These are phyloP conservation scores for Nomada flava DNA, from an alignment of 2,888 invertebrate species.

Conservation along the genomic window DNA sequence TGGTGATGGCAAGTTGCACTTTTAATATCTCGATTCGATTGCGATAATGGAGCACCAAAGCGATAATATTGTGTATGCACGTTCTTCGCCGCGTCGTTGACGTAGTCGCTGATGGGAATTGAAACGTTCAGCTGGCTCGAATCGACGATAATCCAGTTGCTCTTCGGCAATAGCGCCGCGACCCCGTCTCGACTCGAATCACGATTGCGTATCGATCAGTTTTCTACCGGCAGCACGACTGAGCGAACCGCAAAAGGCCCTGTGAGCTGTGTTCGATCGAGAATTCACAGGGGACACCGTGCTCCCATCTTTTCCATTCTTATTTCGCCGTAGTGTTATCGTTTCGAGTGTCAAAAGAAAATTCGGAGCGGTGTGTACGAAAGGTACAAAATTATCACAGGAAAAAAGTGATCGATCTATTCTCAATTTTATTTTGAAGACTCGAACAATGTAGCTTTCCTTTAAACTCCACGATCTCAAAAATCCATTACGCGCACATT, in stretches of 20 bases:
- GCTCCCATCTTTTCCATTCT: background rate
- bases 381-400: too few relatives aligned
- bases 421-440: too few relatives aligned
- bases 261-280: background rate
- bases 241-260: background rate
- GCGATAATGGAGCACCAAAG: slow-evolving; percentile 9
- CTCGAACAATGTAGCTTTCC: too few relatives aligned
- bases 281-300: background rate
- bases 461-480: too few relatives aligned
- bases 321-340: background rate
- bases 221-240: slow-evolving; percentile 1
- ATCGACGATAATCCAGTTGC: slow-evolving; percentile 34
- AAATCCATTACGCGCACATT: too few relatives aligned
- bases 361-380: too few relatives aligned
- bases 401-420: too few relatives aligned
- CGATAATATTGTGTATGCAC: background rate
- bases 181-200: background rate
- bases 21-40: slow-evolving; percentile 26
- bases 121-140: slow-evolving; percentile 9
- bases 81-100: slow-evolving; percentile 3
- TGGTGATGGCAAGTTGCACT: slow-evolving; percentile 17
- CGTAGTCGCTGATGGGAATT: slow-evolving; percentile 18
- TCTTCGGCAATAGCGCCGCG: slow-evolving; percentile 22
- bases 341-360: background rate
- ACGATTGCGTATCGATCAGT: slow-evolving; percentile 27